phyloP scores from a whole-genome alignment of 2,113 vertebrate species.

The Cryptoleucopteryx plumbea region DNA sequence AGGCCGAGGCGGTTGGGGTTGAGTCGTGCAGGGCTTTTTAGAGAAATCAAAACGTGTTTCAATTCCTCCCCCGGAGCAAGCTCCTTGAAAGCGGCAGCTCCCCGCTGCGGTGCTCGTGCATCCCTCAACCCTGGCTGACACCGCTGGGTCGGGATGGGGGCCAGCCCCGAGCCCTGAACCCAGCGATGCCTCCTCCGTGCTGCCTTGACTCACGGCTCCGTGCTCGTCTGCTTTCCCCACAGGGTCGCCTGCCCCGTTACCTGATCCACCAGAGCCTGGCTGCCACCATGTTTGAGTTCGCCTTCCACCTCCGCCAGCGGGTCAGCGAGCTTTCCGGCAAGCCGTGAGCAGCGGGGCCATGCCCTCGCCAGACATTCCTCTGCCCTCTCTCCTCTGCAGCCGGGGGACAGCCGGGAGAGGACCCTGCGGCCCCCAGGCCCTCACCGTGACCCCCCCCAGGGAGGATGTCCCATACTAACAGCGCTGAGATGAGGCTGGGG shows the following conservation, averaged over 20 bases:
- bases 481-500: not conserved
- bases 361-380: not conserved
- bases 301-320: conserved; percentile 87
- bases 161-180: not conserved
- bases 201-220: accelerated
- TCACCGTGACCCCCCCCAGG: not conserved
- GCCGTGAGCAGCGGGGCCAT: not conserved
- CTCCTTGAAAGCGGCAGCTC: not conserved
- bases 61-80: not conserved
- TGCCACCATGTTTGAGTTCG: conserved; percentile 96
- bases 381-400: not conserved
- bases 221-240: not conserved
- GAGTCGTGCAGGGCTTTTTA: conserved; percentile 46
- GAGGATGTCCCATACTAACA: not conserved
- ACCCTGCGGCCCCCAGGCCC: not conserved
- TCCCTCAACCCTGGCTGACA: not conserved
- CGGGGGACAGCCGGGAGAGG: not conserved
- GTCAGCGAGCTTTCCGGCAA: conserved; percentile 72
- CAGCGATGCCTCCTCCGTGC: accelerated
- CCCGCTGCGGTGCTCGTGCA: not conserved
- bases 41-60: not conserved
- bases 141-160: accelerated
- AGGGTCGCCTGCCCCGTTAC: conserved; percentile 94
- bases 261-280: conserved; percentile 95
- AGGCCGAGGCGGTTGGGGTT: not conserved